phyloP scores from a whole-genome alignment of 1,140 invertebrate species.

The Limonius californicus region DNA sequence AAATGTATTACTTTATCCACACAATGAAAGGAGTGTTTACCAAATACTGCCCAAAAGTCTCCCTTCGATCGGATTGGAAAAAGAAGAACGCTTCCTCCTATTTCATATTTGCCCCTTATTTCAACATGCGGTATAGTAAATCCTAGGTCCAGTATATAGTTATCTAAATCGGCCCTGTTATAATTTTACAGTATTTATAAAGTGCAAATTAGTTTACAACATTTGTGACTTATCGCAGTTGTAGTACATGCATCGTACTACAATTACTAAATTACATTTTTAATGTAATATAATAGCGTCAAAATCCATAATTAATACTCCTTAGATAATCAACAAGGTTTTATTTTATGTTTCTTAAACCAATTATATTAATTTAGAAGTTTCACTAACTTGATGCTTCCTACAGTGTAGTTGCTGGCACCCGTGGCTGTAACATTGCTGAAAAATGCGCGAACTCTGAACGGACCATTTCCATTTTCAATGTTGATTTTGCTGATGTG shows the following conservation, averaged over 20 bases:
- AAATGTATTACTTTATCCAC: neutral
- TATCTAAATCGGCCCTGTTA: constrained; percentile 61
- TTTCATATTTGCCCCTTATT: constrained; percentile 67
- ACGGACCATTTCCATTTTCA: constrained; percentile 70
- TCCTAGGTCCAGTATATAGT: constrained; percentile 63
- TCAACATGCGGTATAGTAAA: constrained; percentile 67
- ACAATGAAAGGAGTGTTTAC: constrained; percentile 51
- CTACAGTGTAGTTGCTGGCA: constrained; percentile 67
- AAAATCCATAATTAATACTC: neutral
- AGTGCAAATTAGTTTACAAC: no score
- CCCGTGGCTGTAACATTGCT: constrained; percentile 67
- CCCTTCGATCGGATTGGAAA: constrained; percentile 72
- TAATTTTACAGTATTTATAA: no score
- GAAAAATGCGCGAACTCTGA: constrained; percentile 65
- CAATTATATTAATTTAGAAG: no score
- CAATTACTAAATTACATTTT: no score
- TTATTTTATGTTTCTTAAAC: no score
- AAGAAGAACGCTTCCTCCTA: constrained; percentile 68
- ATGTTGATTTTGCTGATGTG: constrained; percentile 65
- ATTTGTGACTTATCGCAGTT: no score
- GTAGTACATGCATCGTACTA: no score
- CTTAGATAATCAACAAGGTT: constrained; percentile 15
- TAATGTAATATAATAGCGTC: neutral
- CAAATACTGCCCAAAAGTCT: constrained; percentile 72
- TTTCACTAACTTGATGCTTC: constrained; percentile 50